phyloP scores from a whole-genome alignment of 2,113 vertebrate species.

The Xyliphius kryptos region DNA sequence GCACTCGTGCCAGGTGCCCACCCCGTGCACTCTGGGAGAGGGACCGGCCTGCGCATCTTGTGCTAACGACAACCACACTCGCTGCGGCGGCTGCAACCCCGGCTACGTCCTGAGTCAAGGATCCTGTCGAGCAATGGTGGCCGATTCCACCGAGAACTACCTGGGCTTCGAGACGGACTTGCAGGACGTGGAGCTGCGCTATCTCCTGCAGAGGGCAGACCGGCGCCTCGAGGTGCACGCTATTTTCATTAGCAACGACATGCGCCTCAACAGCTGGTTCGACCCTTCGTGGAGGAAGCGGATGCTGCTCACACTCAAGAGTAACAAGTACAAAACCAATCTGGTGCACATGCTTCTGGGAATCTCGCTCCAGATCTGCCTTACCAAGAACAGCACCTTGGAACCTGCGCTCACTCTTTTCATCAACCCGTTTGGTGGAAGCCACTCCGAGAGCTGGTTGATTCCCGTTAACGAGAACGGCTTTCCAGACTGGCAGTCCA shows the following conservation, averaged over 20 bases:
- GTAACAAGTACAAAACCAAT: constrained; percentile 97
- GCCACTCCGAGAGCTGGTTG: constrained; percentile 97
- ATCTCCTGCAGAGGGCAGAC: constrained; percentile 85
- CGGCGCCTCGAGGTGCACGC: constrained; percentile 88
- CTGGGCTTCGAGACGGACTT: constrained; percentile 93
- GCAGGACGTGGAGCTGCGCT: constrained; percentile 88
- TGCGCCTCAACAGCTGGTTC: constrained; percentile 98
- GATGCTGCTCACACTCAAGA: constrained; percentile 94
- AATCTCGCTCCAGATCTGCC: constrained; percentile 89
- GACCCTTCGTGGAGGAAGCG: constrained; percentile 94
- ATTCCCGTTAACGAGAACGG: constrained; percentile 84
- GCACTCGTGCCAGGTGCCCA: constrained; percentile 72
- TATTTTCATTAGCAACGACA: constrained; percentile 97
- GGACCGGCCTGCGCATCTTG: constrained; percentile 74
- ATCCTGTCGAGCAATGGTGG: constrained; percentile 83
- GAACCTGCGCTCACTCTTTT: constrained; percentile 91
- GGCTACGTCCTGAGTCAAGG: constrained; percentile 86
- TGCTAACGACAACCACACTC: constrained; percentile 84
- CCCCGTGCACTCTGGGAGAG: constrained; percentile 81
- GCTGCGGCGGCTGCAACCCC: constrained; percentile 83
- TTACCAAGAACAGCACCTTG: constrained; percentile 95
- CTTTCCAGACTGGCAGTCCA: constrained; percentile 92
- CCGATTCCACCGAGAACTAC: constrained; percentile 92
- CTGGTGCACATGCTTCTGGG: constrained; percentile 94
- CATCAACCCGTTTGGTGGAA: constrained; percentile 92